Conservation (phyloP, 2,797 vertebrate species). For the Gobio occitaniae region DNA sequence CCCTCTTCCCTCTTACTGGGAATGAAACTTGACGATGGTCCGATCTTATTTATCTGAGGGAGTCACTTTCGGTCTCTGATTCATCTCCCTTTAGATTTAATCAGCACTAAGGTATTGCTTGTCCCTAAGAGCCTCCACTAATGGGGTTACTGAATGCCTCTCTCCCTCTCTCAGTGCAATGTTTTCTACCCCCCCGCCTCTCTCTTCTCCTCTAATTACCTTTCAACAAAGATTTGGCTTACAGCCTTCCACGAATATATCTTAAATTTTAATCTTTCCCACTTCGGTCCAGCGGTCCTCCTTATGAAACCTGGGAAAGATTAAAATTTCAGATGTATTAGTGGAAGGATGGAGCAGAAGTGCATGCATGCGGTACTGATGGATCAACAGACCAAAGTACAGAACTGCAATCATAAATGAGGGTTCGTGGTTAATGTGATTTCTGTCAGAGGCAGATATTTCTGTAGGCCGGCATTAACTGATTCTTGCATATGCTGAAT, state of each 20-base stretch:
- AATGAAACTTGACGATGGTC: slow-evolving; percentile 97
- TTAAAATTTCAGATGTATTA: slow-evolving; percentile 79
- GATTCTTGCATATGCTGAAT: slow-evolving; percentile 26
- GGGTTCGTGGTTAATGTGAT: slow-evolving; percentile 37
- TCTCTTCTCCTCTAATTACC: slow-evolving; percentile 82
- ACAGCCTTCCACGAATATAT: slow-evolving; percentile 69
- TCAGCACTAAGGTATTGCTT: slow-evolving; percentile 97
- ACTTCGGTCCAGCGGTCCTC: slow-evolving; percentile 64
- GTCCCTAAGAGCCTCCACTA: slow-evolving; percentile 96
- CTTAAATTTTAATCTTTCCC: slow-evolving; percentile 50
- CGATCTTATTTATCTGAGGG: slow-evolving; percentile 90
- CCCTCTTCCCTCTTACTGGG: slow-evolving; percentile 74
- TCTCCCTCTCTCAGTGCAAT: slow-evolving; percentile 78
- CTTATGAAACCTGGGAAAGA: slow-evolving; percentile 80
- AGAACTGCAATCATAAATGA: slow-evolving; percentile 33
- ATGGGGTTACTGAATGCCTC: slow-evolving; percentile 97
- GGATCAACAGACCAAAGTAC: slow-evolving; percentile 62
- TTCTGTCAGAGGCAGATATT: slow-evolving; percentile 40
- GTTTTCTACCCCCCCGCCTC: slow-evolving; percentile 78
- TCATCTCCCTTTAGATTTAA: slow-evolving; percentile 97
- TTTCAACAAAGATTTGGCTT: slow-evolving; percentile 87
- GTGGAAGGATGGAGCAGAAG: slow-evolving; percentile 69
- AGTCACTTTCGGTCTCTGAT: slow-evolving; percentile 95
- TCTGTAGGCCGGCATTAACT: slow-evolving; percentile 35
- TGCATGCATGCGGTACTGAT: slow-evolving; percentile 63